Evolutionary conservation across 2,113 vertebrate genomes (phyloP).

Genomic region (Phoenicopterus ruber): DNA sequence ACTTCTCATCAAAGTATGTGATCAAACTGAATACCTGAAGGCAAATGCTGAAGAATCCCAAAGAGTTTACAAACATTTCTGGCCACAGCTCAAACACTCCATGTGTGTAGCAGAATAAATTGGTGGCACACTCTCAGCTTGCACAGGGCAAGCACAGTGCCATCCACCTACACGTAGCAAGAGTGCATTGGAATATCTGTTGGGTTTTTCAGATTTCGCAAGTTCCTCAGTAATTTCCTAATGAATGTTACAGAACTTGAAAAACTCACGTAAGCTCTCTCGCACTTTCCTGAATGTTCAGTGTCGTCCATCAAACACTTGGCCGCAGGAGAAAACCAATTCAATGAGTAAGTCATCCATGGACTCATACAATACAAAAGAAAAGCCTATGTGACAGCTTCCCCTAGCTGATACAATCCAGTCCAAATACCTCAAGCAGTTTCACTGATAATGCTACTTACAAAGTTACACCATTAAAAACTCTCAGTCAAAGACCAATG

Average conservation of each 20-base stretch:
- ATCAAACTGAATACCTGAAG: constrained; percentile 8
- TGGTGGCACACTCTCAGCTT: not conserved
- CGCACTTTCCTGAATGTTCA: not conserved
- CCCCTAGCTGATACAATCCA: not conserved
- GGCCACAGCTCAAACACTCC: not conserved
- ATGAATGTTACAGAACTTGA: not conserved
- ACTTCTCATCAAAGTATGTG: not conserved
- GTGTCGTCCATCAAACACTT: not conserved
- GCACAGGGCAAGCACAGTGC: not conserved
- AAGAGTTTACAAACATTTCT: not conserved
- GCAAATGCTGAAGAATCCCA: not conserved
- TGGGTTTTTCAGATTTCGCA: not conserved
- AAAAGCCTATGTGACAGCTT: not conserved
- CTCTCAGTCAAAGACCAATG: not conserved
- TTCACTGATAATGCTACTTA: not conserved
- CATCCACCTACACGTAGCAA: not conserved
- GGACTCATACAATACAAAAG: not conserved
- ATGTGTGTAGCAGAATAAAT: not conserved
- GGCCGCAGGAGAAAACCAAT: not conserved
- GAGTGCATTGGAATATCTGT: not conserved
- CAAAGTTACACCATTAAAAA: not conserved
- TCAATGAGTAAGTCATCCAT: not conserved
- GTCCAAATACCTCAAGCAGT: not conserved
- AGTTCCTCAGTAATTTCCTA: not conserved
- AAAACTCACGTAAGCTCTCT: not conserved